These are phyloP conservation scores for Folsomia manolachei DNA, from an alignment of 2,888 invertebrate species.

Conservation along the genomic window DNA sequence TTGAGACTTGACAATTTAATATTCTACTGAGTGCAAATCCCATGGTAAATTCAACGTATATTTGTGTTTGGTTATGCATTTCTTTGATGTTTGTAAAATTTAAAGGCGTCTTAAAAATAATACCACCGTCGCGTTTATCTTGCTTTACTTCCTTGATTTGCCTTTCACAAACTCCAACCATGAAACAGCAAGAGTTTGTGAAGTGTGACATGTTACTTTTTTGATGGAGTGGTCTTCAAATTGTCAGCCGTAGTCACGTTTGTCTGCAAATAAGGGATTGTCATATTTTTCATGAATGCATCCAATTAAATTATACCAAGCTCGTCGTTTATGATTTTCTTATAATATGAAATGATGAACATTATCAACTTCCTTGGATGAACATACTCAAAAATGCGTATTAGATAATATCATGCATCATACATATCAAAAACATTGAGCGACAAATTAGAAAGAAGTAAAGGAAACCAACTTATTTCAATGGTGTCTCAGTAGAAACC, in stretches of 20 bases:
- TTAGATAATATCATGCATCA: no score
- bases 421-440: no score
- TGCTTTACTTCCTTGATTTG: no score
- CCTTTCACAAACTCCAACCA: background rate
- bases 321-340: no score
- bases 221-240: constrained; percentile 47
- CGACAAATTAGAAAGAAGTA: no score
- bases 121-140: background rate
- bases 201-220: constrained; percentile 21
- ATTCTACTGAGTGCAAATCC: background rate
- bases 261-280: constrained; percentile 13
- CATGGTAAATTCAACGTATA: no score
- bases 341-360: no score
- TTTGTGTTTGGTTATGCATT: background rate
- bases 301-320: constrained; percentile 10
- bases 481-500: no score
- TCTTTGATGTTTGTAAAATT: background rate
- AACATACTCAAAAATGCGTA: no score
- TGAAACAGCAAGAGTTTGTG: background rate
- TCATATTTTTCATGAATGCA: constrained; percentile 6
- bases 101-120: background rate
- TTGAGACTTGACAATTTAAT: constrained; percentile 4
- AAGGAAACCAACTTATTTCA: no score
- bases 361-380: no score
- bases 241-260: constrained; percentile 44